A percentile compares a stretch with the other conserved stretches of the same genome.
phyloP scores from a whole-genome alignment of 2,888 invertebrate species.

The Apamea epomidion region DNA sequence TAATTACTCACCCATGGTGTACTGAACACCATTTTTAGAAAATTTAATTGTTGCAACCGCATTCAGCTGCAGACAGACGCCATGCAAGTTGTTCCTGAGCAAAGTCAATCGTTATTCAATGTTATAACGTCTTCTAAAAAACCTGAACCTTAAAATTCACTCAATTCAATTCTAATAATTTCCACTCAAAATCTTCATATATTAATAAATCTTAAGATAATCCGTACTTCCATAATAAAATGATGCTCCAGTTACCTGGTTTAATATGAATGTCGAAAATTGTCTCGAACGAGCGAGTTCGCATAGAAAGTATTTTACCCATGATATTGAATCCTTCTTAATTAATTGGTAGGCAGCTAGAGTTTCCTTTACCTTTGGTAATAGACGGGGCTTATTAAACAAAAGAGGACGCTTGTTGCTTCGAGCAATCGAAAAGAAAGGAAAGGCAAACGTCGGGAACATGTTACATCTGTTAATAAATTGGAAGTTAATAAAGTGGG shows the following conservation, averaged over 20 bases:
- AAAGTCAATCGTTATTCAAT: neutral
- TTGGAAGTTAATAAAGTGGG: conserved; percentile 15
- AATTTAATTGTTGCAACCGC: too few species aligned
- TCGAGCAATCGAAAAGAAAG: conserved; percentile 18
- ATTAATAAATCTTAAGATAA: conserved; percentile 1
- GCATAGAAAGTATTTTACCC: conserved; percentile 6
- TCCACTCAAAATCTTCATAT: neutral
- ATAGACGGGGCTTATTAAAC: conserved; percentile 31
- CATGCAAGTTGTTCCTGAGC: neutral
- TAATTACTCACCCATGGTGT: too few species aligned
- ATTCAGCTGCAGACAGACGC: neutral
- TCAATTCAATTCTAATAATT: neutral
- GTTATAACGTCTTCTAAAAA: neutral
- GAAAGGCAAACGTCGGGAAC: neutral
- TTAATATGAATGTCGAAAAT: conserved; percentile 15
- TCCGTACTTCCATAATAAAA: neutral
- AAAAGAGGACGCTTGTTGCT: conserved; percentile 21
- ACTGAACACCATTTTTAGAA: too few species aligned
- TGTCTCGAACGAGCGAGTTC: neutral
- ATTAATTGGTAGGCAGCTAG: conserved; percentile 30
- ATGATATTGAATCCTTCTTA: conserved; percentile 23
- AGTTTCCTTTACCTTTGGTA: conserved; percentile 10
- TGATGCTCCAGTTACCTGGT: neutral
- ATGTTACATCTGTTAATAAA: conserved; percentile 17
- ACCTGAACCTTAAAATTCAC: neutral